Conservation (phyloP, 23 tunicate genomes). For the Clavelina lepadiformis region DNA sequence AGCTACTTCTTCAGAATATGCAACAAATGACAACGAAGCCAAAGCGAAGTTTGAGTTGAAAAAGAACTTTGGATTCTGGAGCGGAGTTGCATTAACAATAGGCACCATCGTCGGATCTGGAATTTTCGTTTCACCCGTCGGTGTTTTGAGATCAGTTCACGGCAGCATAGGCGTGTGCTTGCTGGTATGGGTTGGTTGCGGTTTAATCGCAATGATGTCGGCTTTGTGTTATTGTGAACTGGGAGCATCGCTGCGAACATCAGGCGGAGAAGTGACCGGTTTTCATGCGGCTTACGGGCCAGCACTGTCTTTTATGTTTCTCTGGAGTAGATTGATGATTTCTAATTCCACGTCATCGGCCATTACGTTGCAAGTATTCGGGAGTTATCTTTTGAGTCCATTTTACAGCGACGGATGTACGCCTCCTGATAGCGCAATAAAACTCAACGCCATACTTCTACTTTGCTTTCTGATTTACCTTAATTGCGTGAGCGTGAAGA, state of each 20-base stretch:
- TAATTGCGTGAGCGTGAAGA: constrained; percentile 41
- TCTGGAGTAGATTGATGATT: constrained; percentile 3
- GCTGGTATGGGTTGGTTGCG: constrained; percentile 51
- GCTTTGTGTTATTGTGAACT: constrained; percentile 65
- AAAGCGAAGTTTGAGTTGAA: constrained; percentile 37
- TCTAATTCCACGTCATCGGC: constrained; percentile 1
- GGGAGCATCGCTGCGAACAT: constrained; percentile 25
- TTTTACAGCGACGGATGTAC: constrained; percentile 34
- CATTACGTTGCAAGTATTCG: constrained; percentile 24
- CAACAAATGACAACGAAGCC: no score
- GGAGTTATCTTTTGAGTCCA: constrained; percentile 36
- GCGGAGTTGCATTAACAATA: constrained; percentile 36
- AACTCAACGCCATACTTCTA: constrained; percentile 10
- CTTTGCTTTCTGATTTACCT: constrained; percentile 12
- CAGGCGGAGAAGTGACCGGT: constrained; percentile 39
- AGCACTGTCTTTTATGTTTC: constrained; percentile 19
- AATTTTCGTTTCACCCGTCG: constrained; percentile 56
- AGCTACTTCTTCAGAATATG: no score
- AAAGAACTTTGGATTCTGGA: constrained; percentile 49
- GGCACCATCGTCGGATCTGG: constrained; percentile 43
- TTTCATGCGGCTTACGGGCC: constrained; percentile 49
- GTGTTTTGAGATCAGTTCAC: constrained; percentile 33
- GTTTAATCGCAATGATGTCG: constrained; percentile 26
- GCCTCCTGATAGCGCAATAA: constrained; percentile 34
- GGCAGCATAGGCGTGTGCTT: constrained; percentile 61